These are phyloP conservation scores for Herminia tarsipennalis DNA, from an alignment of 2,888 invertebrate species.

Conservation along the genomic window DNA sequence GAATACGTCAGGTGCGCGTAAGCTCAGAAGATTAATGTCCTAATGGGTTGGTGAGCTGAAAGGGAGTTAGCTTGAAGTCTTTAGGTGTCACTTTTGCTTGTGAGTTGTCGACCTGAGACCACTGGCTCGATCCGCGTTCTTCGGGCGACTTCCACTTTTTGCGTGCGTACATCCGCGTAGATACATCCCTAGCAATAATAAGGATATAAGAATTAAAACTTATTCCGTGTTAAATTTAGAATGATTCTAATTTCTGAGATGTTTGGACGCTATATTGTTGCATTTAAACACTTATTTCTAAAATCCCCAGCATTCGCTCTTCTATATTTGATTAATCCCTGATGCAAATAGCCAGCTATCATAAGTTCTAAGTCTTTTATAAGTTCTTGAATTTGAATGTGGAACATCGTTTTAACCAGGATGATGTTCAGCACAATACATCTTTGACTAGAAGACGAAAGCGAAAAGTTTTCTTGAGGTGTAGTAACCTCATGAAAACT, in stretches of 20 bases:
- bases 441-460: too few species aligned
- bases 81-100: slow-evolving; percentile 69
- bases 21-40: slow-evolving; percentile 65
- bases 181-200: slow-evolving; percentile 71
- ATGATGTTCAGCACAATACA: too few species aligned
- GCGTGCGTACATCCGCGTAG: slow-evolving; percentile 70
- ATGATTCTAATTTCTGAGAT: background rate
- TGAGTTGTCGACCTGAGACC: slow-evolving; percentile 46
- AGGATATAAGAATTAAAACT: slow-evolving; percentile 68
- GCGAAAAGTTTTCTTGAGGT: too few species aligned
- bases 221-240: background rate
- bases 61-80: slow-evolving; percentile 56
- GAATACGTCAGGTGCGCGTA: slow-evolving; percentile 53
- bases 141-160: slow-evolving; percentile 79
- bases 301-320: too few species aligned
- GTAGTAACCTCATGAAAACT: too few species aligned
- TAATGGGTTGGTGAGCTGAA: slow-evolving; percentile 60
- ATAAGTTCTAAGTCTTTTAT: too few species aligned
- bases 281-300: too few species aligned
- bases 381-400: too few species aligned
- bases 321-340: too few species aligned
- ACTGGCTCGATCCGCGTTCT: slow-evolving; percentile 80
- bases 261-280: too few species aligned
- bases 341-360: too few species aligned
- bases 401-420: too few species aligned